Base-by-base conservation (phyloP, 2,888 invertebrate species). In the Cataglyphis altisquamis region DNA sequence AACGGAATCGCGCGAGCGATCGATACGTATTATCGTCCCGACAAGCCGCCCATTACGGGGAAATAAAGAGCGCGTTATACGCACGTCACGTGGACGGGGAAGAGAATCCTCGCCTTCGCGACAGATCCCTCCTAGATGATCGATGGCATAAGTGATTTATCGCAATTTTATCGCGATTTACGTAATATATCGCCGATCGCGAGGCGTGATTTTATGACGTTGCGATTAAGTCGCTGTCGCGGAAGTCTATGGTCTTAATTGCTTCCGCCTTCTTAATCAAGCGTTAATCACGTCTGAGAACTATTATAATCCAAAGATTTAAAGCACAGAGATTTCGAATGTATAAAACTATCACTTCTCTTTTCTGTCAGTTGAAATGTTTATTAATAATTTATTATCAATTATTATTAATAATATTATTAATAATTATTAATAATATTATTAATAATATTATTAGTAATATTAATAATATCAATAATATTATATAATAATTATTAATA, bases 191-290 rank as follows among this genome's bases (percentile, higher is more conserved):
- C 21, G 70, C 18, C 45, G 70, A 78, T 70, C 78, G 78, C 21
- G 60, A 55, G 41, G 21, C 41, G 45, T 21, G 70, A 60, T 41
- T 70, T 60, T 60, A 60, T 25, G 60, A 72, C 41, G 12, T n/a
- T 12, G 72, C 72, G 72, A 80, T 80, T 62, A 48, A n/a, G 5
- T 41, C 15, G n/a, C 45, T 67, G 48, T 67, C 67, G 68, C 45
- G 21, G 15, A 45, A 18, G 25, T 12, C 25, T 25, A 4, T 6
- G 1, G 29, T 57, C 5, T n/a, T n/a, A n/a, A 60, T 48, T 12
- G 60, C 78, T 72, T 80, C 78, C 78, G 78, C 45, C 78, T 62
- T 70, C 36, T 29, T 72, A n/a, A 60, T 60, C 29, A 48, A 62
- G 25, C 72, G 60, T 62, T 70, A 80, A 62, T 25, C 66, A 12